Conservation (phyloP, 2,888 invertebrate genomes). For the Phragmatobia fuliginosa region DNA sequence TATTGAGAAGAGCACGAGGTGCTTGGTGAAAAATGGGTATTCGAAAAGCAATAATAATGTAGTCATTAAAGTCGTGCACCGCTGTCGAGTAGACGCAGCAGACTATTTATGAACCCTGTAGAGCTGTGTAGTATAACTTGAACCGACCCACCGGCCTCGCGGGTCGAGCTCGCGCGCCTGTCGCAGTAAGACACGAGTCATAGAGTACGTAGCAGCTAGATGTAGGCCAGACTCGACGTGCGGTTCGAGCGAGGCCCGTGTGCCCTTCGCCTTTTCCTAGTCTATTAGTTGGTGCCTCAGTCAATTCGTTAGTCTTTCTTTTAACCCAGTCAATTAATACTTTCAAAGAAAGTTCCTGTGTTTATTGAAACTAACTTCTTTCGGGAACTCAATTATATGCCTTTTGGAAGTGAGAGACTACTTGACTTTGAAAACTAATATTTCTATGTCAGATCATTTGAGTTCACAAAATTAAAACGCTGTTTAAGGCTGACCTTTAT, state of each 20-base stretch:
- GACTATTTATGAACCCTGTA: constrained; percentile 61
- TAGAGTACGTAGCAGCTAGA: constrained; percentile 47
- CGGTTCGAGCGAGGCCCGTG: constrained; percentile 36
- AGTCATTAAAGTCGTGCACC: constrained; percentile 82
- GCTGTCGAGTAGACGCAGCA: constrained; percentile 77
- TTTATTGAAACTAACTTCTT: constrained; percentile 30
- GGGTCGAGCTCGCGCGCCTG: constrained; percentile 19
- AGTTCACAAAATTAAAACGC: background rate
- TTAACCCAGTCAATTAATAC: constrained; percentile 81
- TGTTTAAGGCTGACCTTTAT: background rate
- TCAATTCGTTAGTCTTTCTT: constrained; percentile 79
- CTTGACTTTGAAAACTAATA: constrained; percentile 13
- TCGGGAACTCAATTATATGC: constrained; percentile 26
- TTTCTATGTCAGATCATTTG: constrained; percentile 16
- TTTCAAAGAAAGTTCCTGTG: constrained; percentile 49
- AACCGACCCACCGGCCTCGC: constrained; percentile 32
- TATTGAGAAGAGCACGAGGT: constrained; percentile 79
- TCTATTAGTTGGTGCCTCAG: constrained; percentile 78
- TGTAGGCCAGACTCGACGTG: constrained; percentile 34
- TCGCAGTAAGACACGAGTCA: constrained; percentile 26
- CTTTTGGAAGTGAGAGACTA: constrained; percentile 27
- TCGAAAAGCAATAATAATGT: constrained; percentile 87
- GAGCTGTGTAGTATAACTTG: constrained; percentile 61
- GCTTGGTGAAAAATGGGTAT: constrained; percentile 84
- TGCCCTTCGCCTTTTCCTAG: constrained; percentile 53